These are phyloP conservation scores for Centrocercus urophasianus DNA, from an alignment of 2,113 vertebrate genomes.

Conservation along the genomic window DNA sequence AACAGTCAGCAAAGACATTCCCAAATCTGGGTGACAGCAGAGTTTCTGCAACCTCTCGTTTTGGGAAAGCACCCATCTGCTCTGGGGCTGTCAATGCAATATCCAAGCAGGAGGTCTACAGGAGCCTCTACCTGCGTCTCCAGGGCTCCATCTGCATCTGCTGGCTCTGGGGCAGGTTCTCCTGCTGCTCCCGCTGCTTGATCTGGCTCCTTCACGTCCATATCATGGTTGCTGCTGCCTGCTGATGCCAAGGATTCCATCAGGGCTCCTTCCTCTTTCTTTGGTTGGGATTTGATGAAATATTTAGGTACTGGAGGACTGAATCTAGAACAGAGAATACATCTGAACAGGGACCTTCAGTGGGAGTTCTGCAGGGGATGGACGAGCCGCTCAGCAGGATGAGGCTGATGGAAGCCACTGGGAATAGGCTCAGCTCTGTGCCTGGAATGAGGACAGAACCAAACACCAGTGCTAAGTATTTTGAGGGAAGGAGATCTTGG, in stretches of 20 bases:
- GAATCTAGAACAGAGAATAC: conserved; percentile 25
- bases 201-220: rapidly evolving
- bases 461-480: neutral
- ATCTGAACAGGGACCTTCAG: rapidly evolving
- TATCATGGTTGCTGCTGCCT: neutral
- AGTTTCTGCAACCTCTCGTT: neutral
- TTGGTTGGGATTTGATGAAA: neutral
- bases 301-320: neutral
- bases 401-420: neutral
- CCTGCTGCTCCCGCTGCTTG: rapidly evolving
- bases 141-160: neutral
- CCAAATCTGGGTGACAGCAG: neutral
- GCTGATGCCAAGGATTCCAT: rapidly evolving
- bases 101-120: neutral
- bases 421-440: rapidly evolving
- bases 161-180: neutral
- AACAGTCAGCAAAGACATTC: neutral
- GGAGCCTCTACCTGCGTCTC: conserved; percentile 7
- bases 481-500: neutral
- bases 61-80: neutral
- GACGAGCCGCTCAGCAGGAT: neutral
- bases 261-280: neutral
- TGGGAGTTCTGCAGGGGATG: rapidly evolving
- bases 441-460: neutral
- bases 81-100: neutral